Evolutionary conservation across 2,888 invertebrate species (phyloP).

Genomic region (Eupelmus urozonus): DNA sequence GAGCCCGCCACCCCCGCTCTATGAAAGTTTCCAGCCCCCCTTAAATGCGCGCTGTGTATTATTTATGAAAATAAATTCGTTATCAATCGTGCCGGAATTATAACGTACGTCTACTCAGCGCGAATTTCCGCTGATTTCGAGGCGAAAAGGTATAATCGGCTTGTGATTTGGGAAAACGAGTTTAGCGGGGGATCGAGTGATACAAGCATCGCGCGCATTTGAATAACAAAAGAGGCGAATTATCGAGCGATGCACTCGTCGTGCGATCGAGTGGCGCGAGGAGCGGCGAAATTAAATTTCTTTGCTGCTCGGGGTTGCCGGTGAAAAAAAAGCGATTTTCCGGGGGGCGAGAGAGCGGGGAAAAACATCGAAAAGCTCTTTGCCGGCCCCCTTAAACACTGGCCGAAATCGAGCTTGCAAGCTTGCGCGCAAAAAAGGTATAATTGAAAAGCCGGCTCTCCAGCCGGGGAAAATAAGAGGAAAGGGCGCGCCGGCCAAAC

Average conservation of each 20-base stretch:
- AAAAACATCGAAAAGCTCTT: constrained; percentile 57
- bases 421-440: constrained; percentile 54
- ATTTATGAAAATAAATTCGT: constrained; percentile 56
- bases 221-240: background rate
- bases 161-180: too few relatives aligned
- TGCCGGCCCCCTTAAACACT: constrained; percentile 2
- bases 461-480: constrained; percentile 29
- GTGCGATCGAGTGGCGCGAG: too few relatives aligned
- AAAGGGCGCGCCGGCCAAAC: constrained; percentile 40
- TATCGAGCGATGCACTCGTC: constrained; percentile 19
- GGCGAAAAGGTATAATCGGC: background rate
- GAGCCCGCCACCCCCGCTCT: constrained; percentile 26
- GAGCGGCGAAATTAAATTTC: constrained; percentile 35
- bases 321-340: constrained; percentile 47
- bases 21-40: too few relatives aligned
- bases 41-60: background rate
- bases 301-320: constrained; percentile 8
- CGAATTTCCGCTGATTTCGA: constrained; percentile 18
- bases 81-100: constrained; percentile 49
- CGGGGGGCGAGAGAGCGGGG: too few relatives aligned
- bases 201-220: too few relatives aligned
- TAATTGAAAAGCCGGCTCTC: constrained; percentile 57
- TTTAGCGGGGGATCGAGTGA: background rate
- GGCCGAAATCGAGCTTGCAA: constrained; percentile 44
- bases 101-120: too few relatives aligned